Conservation (phyloP, 2,797 vertebrate genomes). For the Tauraco hartlaubi region DNA sequence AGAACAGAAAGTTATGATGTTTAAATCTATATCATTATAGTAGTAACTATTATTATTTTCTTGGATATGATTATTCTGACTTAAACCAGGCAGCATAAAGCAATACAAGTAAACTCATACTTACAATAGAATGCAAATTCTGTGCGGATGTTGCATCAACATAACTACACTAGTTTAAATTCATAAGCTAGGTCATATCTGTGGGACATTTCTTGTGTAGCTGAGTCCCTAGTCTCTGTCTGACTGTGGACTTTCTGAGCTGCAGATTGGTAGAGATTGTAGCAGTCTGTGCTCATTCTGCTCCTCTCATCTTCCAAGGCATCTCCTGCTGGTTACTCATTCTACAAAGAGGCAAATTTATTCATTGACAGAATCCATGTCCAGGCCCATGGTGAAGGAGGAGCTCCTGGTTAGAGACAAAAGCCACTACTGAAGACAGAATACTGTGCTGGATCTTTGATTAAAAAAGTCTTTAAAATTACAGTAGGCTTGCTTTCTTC, state of each 20-base stretch:
- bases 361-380: not conserved
- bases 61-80: not conserved
- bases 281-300: not conserved
- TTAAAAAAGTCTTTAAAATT: not conserved
- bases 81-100: not conserved
- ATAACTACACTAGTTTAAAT: not conserved
- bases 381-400: not conserved
- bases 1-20: not conserved
- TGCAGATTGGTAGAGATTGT: not conserved
- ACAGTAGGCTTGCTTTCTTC: not conserved
- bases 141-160: not conserved
- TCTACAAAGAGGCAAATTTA: not conserved
- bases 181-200: not conserved
- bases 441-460: not conserved
- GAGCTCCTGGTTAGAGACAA: not conserved
- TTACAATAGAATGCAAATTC: not conserved
- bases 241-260: not conserved
- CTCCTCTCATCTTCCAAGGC: not conserved
- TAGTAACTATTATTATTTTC: not conserved
- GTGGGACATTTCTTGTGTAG: not conserved
- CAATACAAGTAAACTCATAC: not conserved
- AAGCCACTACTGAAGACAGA: fast-evolving
- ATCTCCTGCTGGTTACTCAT: not conserved
- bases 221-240: not conserved
- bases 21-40: not conserved